Evolutionary conservation across 2,888 invertebrate species (phyloP), one percentile per base, ranked within the genome.

Genomic region (Agriopis marginaria): DNA sequence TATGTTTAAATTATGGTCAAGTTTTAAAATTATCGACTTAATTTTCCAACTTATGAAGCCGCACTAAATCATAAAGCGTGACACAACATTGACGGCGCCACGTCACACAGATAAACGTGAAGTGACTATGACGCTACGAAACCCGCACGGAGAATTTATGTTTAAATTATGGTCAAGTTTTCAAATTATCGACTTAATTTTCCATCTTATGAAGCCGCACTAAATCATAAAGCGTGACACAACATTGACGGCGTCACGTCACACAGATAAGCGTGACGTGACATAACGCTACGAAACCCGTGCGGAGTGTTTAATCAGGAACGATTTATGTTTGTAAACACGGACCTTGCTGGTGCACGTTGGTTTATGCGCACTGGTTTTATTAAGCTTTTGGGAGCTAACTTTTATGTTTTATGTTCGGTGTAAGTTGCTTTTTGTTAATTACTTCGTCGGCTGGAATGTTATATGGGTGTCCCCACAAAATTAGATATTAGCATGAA

Each of bases 271-370:
- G 74, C 63, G 63, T 69, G 66, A 66, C 74, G 71, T 73, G 73
- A 70, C 70, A 56, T 68, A 75, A 74, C 71, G 65, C 51, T 53
- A 73, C 68, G 59, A 70, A 70, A 71, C 60, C 63, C 69, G 55
- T 64, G 59, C 56, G 53, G 44, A 69, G 71, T 73, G 75, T 73
- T 75, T 76, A 75, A 74, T 71, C 73, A 75, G 56, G 68, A 58
- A 75, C 64, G 73, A 76, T 76, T 76, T 74, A 77, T 76, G 75
- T 73, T 72, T 74, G 75, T 72, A 71, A 77, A 71, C 72, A 71
- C 60, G 74, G 68, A 50, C 68, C 63, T 12, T 45, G 45, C 10
- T 63, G 49, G 62, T 50, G 55, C 63, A 63, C 63, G 63, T 58
- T 63, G 39, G 60, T 68, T 63, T 69, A 65, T 65, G 64, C 59